Conservation (phyloP, 1,140 invertebrate genomes). For the Eueides isabella region DNA sequence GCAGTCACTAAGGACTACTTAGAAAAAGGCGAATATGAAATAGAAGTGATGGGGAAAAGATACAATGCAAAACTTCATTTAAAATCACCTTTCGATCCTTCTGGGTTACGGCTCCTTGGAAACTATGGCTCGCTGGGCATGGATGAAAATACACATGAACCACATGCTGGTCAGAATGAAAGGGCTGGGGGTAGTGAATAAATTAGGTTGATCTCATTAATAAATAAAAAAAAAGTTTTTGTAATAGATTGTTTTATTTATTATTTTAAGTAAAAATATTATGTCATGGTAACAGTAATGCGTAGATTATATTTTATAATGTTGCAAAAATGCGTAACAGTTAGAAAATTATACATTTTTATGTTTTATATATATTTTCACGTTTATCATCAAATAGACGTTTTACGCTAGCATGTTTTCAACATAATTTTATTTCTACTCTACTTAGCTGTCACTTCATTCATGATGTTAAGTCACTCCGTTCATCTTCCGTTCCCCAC, state of each 20-base stretch:
- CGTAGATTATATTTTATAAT: too few species aligned
- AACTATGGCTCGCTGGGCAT: constrained; percentile 70
- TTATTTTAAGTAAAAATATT: neutral
- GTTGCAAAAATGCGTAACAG: too few species aligned
- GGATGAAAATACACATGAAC: constrained; percentile 73
- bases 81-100: constrained; percentile 91
- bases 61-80: constrained; percentile 87
- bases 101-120: constrained; percentile 75
- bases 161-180: constrained; percentile 79
- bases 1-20: constrained; percentile 87
- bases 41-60: constrained; percentile 90
- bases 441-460: too few species aligned
- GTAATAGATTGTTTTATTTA: neutral
- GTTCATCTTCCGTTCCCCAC: too few species aligned
- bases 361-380: too few species aligned
- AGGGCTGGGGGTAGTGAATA: constrained; percentile 76
- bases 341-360: too few species aligned
- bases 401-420: too few species aligned
- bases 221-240: constrained; percentile 27
- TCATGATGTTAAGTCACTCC: too few species aligned
- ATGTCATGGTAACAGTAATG: too few species aligned
- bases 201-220: constrained; percentile 49
- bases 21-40: constrained; percentile 87
- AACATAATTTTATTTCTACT: too few species aligned
- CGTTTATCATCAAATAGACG: too few species aligned